Evolutionary conservation across 1,140 invertebrate species (phyloP), one percentile per base, ranked within the genome.

Genomic region (Brachionus koreanus): DNA sequence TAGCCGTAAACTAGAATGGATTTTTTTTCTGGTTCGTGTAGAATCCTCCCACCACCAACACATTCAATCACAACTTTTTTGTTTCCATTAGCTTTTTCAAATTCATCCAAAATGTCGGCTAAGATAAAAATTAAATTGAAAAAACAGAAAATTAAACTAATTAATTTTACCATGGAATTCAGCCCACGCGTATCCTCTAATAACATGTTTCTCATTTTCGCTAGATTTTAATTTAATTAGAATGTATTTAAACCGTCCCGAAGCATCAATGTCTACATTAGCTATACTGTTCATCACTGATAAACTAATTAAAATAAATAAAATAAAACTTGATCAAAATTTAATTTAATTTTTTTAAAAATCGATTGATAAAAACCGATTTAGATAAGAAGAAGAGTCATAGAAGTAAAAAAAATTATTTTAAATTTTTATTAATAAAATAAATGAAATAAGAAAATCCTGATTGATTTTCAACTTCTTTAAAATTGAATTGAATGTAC

Each of bases 1-100:
- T 95, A 95, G 74, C 94, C 94, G 88, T 93, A 95, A 83, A 96
- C 93, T 85, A 92, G 90, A 65, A 96, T 91, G 72, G 89, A 91
- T 85, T 94, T 94, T n/a, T 90, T 89, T 2, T 88, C 88, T 0
- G 92, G 86, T 49, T 94, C 91, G 87, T 95, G 93, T 23, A 92
- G 89, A 84, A 96, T 95, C 84, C 94, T 90, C 16, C 95, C 95
- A 82, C 94, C 94, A 7, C 94, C 94, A 9, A 93, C 85, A 86
- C 93, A 93, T 84, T 94, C 92, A 84, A 91, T 90, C 76, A 92
- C 91, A 76, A 93, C 84, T 2, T 91, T 90, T 19, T 88, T 84
- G 57, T 84, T 84, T 81, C 90, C 88, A 42, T 92, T 84, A 39
- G 89, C 85, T 6, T 86, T 87, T 3, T 88, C 87, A 1, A 91